Base-by-base conservation (phyloP, 2,888 invertebrate species). In the Cremastobaeus sp. region DNA sequence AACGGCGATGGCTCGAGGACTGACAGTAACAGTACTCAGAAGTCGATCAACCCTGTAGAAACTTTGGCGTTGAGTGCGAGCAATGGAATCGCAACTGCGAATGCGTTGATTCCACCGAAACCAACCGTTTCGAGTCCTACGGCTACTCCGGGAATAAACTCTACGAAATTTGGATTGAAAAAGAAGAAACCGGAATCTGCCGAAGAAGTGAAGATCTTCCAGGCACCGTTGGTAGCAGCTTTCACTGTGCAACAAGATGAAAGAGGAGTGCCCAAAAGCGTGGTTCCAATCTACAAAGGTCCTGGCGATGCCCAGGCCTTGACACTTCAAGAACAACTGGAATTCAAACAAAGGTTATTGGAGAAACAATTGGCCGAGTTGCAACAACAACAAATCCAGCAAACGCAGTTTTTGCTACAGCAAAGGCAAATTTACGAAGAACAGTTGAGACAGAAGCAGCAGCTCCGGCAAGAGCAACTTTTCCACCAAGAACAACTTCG, bases 191-290 rank as follows among this genome's bases (percentile, higher is more conserved):
- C 86, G 3, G 80, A 81, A 11, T 79, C 82, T 2, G 81, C 80
- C 82, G 89, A 90, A 69, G 92, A 92, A 69, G 94, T 95, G 0
- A 94, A 95, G 85, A 94, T 95, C 48, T 94, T 93, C 82, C 92
- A 93, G 77, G 95, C 95, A 1, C 95, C 95, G 0, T 84, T 95
- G 66, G 93, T 95, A 0, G 94, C 95, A 1, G 95, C 95, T 0
- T 95, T 95, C 81, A 95, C 95, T 0, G 94, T 95, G 0, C 94
- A 95, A 76, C 93, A 95, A 86, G 95, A 95, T 82, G 93, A 92
- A 76, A 90, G 90, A 20, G 95, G 95, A 0, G 84, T 92, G n/a
- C 94, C 95, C 0, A 93, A 93, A 79, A 93, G 92, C 85, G 93
- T 95, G 0, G 92, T 94, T 50, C 94, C 95, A 0, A 90, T 94